Percentiles rank a stretch among this genome's conserved stretches.
Conservation (phyloP, 2,113 vertebrate genomes). For the Ceyx melanurus region DNA sequence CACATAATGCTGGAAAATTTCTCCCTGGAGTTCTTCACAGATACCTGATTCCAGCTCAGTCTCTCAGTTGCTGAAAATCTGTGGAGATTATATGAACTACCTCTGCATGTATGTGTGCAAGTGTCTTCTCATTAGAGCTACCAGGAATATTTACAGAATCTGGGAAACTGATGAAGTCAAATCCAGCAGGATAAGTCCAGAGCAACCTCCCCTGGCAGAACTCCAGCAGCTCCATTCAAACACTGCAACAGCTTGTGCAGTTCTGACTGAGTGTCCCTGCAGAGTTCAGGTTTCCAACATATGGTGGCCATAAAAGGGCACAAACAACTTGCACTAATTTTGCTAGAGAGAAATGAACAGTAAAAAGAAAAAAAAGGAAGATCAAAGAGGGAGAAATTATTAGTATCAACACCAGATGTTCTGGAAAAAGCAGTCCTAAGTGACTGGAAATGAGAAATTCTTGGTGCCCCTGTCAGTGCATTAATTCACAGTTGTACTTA, state of each 20-base stretch:
- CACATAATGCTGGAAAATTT: not conserved
- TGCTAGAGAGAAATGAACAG: not conserved
- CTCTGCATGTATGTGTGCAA: not conserved
- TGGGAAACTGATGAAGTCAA: not conserved
- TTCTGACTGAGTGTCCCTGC: not conserved
- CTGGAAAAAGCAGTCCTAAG: not conserved
- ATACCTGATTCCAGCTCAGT: not conserved
- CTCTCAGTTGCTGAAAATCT: not conserved
- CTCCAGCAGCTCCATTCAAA: not conserved
- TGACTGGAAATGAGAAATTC: not conserved
- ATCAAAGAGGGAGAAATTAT: not conserved
- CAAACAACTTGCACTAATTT: not conserved
- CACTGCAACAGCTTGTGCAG: not conserved
- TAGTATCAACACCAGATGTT: not conserved
- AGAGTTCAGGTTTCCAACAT: not conserved
- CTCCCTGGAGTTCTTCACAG: not conserved
- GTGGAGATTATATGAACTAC: not conserved
- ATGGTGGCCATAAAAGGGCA: not conserved
- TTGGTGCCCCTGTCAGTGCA: not conserved
- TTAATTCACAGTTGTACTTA: not conserved
- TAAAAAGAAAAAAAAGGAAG: not conserved
- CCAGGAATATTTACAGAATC: not conserved
- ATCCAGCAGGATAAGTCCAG: not conserved
- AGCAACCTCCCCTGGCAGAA: not conserved
- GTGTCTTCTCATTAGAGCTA: not conserved